phyloP scores from a whole-genome alignment of 92 coral and sea anemone species.

The Montipora capitata region DNA sequence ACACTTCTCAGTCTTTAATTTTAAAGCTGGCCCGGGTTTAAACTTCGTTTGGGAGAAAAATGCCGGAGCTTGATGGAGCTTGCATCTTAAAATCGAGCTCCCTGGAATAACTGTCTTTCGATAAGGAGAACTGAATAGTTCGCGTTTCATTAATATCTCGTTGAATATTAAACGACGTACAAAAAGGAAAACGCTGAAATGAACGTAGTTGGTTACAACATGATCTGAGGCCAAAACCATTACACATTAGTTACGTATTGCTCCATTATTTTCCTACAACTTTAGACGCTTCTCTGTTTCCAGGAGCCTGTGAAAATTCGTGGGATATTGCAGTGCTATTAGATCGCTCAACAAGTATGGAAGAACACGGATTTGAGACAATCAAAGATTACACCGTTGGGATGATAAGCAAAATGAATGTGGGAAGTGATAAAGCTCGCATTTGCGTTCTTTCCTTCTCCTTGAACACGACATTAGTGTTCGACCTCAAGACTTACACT shows the following conservation, averaged over 20 bases:
- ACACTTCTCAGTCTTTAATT: no score
- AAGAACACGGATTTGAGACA: background rate
- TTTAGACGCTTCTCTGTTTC: background rate
- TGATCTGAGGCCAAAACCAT: background rate
- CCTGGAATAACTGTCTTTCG: no score
- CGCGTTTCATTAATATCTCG: no score
- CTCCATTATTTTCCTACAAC: background rate
- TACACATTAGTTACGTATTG: background rate
- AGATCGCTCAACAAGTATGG: slow-evolving; percentile 22
- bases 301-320: slow-evolving; percentile 18
- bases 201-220: background rate
- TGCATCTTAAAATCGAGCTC: no score
- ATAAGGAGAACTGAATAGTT: no score
- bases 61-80: no score
- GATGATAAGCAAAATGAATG: background rate
- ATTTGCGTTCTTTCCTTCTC: slow-evolving; percentile 8
- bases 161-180: no score
- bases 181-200: no score
- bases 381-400: slow-evolving; percentile 8
- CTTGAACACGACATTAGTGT: background rate
- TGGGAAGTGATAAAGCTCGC: background rate
- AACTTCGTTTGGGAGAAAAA: no score
- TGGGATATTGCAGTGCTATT: slow-evolving; percentile 20
- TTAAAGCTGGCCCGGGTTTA: no score
- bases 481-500: background rate